Conservation (phyloP, 2,797 vertebrate genomes). For the Lepidocolaptes lacrymiger region DNA sequence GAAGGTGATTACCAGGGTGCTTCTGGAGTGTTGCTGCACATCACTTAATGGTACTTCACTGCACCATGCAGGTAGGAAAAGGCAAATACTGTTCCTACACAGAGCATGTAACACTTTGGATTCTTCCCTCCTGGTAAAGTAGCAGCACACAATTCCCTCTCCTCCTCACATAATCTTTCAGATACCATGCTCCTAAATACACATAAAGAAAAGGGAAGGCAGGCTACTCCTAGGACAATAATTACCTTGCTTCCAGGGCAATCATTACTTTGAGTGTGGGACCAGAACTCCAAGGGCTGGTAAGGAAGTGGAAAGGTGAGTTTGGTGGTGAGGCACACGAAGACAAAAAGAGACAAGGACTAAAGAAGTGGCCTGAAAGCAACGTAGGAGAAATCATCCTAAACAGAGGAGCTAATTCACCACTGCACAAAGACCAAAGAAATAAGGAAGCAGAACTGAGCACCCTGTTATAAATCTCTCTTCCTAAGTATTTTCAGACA, state of each 20-base stretch:
- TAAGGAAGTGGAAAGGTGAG: neutral
- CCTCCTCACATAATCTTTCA: neutral
- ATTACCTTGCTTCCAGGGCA: neutral
- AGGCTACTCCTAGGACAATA: neutral
- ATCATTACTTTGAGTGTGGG: accelerated
- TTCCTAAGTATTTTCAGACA: neutral
- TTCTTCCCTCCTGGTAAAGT: neutral
- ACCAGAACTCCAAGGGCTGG: neutral
- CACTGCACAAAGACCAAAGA: neutral
- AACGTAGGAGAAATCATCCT: neutral
- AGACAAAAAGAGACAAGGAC: neutral
- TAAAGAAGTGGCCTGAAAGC: neutral
- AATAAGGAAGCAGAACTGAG: constrained; percentile 19
- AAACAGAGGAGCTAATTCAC: neutral
- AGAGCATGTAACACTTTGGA: neutral
- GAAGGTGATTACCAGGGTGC: neutral
- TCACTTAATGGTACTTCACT: accelerated
- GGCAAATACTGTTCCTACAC: neutral
- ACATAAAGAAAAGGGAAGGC: neutral
- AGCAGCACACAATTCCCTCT: neutral
- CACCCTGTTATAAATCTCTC: constrained; percentile 27
- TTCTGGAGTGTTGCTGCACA: neutral
- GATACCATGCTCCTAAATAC: neutral
- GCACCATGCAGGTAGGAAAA: neutral
- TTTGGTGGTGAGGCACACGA: neutral